Base-by-base conservation (phyloP, 2,113 vertebrate species). In the Chaenogobius annularis region DNA sequence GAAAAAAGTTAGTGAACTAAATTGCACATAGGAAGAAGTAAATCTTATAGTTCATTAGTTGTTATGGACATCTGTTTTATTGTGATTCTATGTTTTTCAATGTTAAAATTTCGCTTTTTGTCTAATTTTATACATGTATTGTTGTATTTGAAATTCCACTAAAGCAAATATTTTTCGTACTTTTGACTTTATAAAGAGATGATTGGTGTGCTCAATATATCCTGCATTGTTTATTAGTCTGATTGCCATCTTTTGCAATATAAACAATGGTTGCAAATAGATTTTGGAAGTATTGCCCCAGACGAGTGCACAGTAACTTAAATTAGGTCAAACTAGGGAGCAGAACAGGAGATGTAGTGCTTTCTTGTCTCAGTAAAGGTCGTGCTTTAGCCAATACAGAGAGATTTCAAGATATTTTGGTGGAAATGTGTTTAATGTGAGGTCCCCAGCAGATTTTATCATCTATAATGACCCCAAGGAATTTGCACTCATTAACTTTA, bases 81-180 rank as follows among this genome's bases (percentile, higher is more conserved):
- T n/a, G n/a, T n/a, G n/a, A n/a, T n/a, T n/a, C n/a, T n/a, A n/a
- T n/a, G n/a, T n/a, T n/a, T n/a, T n/a, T n/a, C n/a, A n/a, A n/a
- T n/a, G n/a, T n/a, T n/a, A n/a, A n/a, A n/a, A n/a, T n/a, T n/a
- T n/a, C n/a, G n/a, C n/a, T n/a, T 23, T 35, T 3, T 35, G 35
- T 6, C 35, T 35, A 3, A 35, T 6, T 35, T 35, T 35, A 6
- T 10, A 93, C 3, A 59, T 40, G 44, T 52, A 68, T 65, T 20
- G 17, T 15, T 20, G 8, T 55, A n/a, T 55, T 20, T 44, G 67
- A 7, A 70, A 72, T 58, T 56, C 47, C n/a, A n/a, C n/a, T 10
- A 23, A 7, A 9, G 15, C 11, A 17, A 5, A 50, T 2, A 50
- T 6, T 15, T n/a, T n/a, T n/a, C n/a, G 11, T 19, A 4, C 1